Evolutionary conservation across 1,140 invertebrate species (phyloP).

Genomic region (Sinonovacula constricta): DNA sequence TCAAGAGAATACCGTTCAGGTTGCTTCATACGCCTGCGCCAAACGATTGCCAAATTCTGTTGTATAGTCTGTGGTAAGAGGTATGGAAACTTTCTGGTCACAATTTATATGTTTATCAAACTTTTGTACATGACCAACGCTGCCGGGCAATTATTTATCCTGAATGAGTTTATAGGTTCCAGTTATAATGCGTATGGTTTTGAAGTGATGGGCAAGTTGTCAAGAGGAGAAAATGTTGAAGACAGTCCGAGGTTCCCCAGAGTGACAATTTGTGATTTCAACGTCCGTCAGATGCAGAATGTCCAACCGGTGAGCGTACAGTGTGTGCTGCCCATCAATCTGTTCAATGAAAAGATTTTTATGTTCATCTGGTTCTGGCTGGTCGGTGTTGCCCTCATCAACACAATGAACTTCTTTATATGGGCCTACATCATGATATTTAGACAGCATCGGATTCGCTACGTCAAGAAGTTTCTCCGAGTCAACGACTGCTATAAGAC

Average conservation of each 20-base stretch:
- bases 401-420: constrained; percentile 77
- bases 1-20: constrained; percentile 73
- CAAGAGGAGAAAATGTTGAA: constrained; percentile 69
- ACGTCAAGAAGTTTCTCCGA: constrained; percentile 79
- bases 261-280: constrained; percentile 79
- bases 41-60: constrained; percentile 75
- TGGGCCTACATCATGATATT: constrained; percentile 78
- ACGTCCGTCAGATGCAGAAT: constrained; percentile 76
- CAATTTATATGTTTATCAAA: constrained; percentile 80
- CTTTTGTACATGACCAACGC: constrained; percentile 79
- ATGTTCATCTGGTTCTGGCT: constrained; percentile 82
- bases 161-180: constrained; percentile 80
- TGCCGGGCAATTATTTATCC: constrained; percentile 79
- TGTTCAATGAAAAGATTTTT: constrained; percentile 82
- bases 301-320: constrained; percentile 79
- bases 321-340: constrained; percentile 82
- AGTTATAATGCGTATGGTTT: constrained; percentile 80
- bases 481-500: constrained; percentile 76
- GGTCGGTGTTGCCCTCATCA: constrained; percentile 80
- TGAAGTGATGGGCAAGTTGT: constrained; percentile 77
- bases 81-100: constrained; percentile 79
- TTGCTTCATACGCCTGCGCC: constrained; percentile 72
- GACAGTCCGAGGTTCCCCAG: constrained; percentile 78
- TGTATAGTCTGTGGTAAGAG: constrained; percentile 78
- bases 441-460: constrained; percentile 75